phyloP scores from a whole-genome alignment of 2,113 vertebrate genomes.

The Synchiropus splendidus region DNA sequence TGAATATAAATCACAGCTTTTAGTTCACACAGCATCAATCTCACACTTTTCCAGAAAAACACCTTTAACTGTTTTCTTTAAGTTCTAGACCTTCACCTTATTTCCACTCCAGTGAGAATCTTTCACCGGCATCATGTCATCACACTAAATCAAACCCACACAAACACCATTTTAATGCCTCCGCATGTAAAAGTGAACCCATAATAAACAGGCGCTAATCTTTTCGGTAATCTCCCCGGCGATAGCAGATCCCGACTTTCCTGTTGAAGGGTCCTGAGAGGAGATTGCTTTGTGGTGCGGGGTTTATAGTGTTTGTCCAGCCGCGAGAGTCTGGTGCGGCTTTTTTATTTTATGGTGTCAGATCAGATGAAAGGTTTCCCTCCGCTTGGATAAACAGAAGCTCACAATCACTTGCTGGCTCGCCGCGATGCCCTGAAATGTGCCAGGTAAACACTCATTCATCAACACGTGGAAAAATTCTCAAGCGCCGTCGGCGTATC shows the following conservation, averaged over 20 bases:
- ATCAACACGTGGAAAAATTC: conserved; percentile 27
- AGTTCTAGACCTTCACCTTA: no score
- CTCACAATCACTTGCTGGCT: conserved; percentile 30
- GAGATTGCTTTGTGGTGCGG: conserved; percentile 17
- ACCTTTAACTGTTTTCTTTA: no score
- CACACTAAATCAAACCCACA: conserved; percentile 23
- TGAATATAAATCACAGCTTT: no score
- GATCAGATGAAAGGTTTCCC: conserved; percentile 55
- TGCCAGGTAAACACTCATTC: conserved; percentile 38
- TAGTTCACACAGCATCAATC: no score
- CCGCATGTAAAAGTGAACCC: conserved; percentile 28
- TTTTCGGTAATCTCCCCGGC: conserved; percentile 18
- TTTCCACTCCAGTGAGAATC: conserved; percentile 19
- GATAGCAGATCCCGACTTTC: conserved; percentile 17
- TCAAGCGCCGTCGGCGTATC: conserved; percentile 9
- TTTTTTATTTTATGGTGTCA: conserved; percentile 40
- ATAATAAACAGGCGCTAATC: conserved; percentile 46
- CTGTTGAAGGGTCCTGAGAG: conserved; percentile 12
- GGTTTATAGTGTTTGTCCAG: conserved; percentile 57
- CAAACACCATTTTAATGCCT: conserved; percentile 15
- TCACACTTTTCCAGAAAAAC: no score
- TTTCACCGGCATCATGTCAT: conserved; percentile 39
- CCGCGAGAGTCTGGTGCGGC: conserved; percentile 36
- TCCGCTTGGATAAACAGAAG: conserved; percentile 53
- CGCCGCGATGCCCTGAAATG: conserved; percentile 14